Percentiles rank a stretch among this genome's conserved stretches.
Conservation (phyloP, 2,113 vertebrate species). For the Mormyrus lacerda region DNA sequence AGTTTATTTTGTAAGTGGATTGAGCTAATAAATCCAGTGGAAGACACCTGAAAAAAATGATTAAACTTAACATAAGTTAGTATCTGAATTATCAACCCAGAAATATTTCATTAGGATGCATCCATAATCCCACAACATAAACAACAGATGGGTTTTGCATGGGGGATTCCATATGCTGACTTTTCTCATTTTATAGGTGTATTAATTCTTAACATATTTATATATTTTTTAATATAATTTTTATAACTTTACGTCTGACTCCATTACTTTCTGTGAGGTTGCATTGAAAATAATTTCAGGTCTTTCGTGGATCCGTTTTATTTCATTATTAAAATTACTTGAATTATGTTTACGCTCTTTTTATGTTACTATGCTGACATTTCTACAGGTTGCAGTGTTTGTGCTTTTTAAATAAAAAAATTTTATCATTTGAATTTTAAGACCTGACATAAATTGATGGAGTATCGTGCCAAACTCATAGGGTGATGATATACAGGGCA, state of each 20-base stretch:
- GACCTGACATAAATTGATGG: too few relatives aligned
- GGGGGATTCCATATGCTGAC: neutral
- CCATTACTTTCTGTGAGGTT: neutral
- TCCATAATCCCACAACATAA: neutral
- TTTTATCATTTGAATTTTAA: too few relatives aligned
- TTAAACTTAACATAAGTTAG: neutral
- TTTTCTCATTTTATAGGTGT: neutral
- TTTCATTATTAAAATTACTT: neutral
- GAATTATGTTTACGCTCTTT: neutral
- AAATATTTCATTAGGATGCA: neutral
- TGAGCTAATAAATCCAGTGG: neutral
- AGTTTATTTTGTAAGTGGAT: neutral
- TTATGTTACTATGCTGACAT: too few relatives aligned
- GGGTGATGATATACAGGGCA: too few relatives aligned
- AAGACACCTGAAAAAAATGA: neutral
- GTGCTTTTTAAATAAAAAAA: too few relatives aligned
- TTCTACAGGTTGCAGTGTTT: too few relatives aligned
- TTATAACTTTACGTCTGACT: neutral
- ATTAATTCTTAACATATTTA: neutral
- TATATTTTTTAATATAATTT: neutral
- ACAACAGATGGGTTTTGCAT: neutral
- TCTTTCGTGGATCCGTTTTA: neutral
- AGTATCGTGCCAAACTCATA: too few relatives aligned
- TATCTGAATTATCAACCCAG: neutral
- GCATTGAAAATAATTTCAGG: neutral